Base-by-base conservation (phyloP, 2,888 invertebrate genomes). In the Caenorhabditis zanzibari region DNA sequence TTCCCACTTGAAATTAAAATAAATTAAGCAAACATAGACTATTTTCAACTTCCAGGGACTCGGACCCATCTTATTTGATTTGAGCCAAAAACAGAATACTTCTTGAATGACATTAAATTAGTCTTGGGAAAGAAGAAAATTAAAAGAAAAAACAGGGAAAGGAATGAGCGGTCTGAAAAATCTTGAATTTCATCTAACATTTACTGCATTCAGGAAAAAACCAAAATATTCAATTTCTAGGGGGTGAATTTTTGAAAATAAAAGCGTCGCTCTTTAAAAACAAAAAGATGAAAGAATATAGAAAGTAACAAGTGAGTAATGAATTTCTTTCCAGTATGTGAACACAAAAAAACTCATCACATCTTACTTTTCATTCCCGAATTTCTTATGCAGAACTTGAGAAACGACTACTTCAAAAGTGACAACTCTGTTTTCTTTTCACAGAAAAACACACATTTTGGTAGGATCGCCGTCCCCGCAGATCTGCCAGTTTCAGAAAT, bases 41-140 rank as follows among this genome's bases (percentile, higher is more conserved):
- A 26, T 41, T 63, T 63, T 26, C 63, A 63, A 63, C 7, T 58
- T 47, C 19, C 16, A 35, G 1, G n/a, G 16, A 19, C 2, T 44
- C 19, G 24, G 61, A 63, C 41, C 16, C 63, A 63, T 44, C 28
- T 44, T 44, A 44, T 63, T 44, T 44, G 63, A 44, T 63, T 24
- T n/a, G 38, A 35, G 69, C 41, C 41, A 24, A 69, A 69, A 69
- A 69, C 69, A 49, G 66, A 66, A 49, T 66, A 66, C 66, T 49
- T 66, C 66, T 69, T 41, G 54, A 56, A 69, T 69, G 54, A 24
- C 69, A 69, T 24, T 41, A 41, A 69, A 69, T 69, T 69, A 69
- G 69, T n/a, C n/a, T 26, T 41, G 56, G 26, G 26, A 69, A 56
- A 26, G 26, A 54, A 54, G 14, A 54, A 24, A 26, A 54, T 26